These are phyloP conservation scores for Phortica okadai DNA, from an alignment of 2,888 invertebrate genomes.

Conservation along the genomic window DNA sequence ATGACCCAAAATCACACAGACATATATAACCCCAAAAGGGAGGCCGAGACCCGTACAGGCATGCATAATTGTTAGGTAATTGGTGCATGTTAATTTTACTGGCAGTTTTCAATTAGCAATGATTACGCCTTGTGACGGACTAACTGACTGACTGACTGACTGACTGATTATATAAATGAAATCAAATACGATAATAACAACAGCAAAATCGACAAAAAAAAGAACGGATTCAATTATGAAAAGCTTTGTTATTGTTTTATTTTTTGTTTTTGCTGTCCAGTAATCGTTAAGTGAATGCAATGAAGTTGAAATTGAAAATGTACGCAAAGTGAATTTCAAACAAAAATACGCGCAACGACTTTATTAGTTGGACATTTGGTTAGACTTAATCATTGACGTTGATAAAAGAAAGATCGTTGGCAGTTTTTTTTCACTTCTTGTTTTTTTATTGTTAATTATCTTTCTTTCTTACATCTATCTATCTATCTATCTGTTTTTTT, in stretches of 20 bases:
- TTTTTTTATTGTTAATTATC: too few species aligned
- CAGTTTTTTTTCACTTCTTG: too few species aligned
- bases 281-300: not conserved
- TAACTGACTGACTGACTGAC: not conserved
- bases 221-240: too few species aligned
- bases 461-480: too few species aligned
- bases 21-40: not conserved
- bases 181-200: not conserved
- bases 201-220: not conserved
- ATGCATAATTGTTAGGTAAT: slow-evolving; percentile 31
- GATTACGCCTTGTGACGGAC: not conserved
- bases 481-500: too few species aligned
- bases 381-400: too few species aligned
- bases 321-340: slow-evolving; percentile 1
- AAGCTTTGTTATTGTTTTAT: not conserved
- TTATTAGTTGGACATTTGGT: not conserved
- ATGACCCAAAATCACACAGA: slow-evolving; percentile 23
- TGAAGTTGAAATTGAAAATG: not conserved
- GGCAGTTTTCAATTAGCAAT: slow-evolving; percentile 23
- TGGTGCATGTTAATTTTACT: slow-evolving; percentile 14
- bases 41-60: not conserved
- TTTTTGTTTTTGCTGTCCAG: not conserved
- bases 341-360: not conserved
- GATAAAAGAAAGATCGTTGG: too few species aligned
- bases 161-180: not conserved